Evolutionary conservation across 1,140 invertebrate species (phyloP).

Genomic region (Saccostrea glomerata): DNA sequence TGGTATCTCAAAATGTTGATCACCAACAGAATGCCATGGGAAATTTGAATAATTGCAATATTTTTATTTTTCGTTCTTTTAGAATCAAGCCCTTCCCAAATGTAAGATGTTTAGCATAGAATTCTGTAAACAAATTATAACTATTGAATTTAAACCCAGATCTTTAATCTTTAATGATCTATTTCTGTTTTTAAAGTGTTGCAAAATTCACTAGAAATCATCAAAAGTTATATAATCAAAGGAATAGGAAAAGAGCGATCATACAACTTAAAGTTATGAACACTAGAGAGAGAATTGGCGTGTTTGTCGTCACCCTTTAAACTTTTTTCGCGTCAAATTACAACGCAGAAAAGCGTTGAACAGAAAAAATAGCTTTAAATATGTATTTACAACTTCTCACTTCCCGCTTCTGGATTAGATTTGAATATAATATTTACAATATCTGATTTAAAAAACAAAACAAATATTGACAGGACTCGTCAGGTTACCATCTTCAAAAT

Average conservation of each 20-base stretch:
- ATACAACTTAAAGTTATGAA: too few species aligned
- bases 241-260: too few species aligned
- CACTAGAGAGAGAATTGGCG: background rate
- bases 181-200: too few species aligned
- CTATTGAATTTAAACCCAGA: background rate
- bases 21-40: background rate
- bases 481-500: background rate
- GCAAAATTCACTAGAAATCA: too few species aligned
- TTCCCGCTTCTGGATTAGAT: background rate
- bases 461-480: background rate
- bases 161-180: too few species aligned
- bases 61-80: constrained; percentile 6
- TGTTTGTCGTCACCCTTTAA: background rate
- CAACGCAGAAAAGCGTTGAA: background rate
- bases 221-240: too few species aligned
- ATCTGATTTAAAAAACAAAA: background rate
- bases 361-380: background rate
- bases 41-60: background rate
- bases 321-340: background rate
- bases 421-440: background rate
- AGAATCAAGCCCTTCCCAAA: background rate
- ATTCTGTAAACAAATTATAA: background rate
- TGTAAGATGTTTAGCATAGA: too few species aligned
- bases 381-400: background rate
- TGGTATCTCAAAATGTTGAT: background rate